Evolutionary conservation across 2,888 invertebrate genomes (phyloP).

Genomic region (Tetragonisca angustula): DNA sequence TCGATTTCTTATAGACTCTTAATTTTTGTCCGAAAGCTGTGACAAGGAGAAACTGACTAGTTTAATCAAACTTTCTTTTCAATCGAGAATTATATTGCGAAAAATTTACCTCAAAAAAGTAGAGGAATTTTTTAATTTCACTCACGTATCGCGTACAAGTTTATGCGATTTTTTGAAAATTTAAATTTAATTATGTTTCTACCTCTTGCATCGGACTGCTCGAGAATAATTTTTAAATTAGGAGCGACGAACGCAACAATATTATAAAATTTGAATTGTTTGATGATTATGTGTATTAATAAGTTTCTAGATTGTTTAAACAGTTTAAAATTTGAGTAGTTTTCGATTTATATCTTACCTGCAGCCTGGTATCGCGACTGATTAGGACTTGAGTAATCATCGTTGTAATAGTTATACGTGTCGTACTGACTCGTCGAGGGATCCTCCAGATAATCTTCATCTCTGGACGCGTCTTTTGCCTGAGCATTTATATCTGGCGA

Average conservation of each 20-base stretch:
- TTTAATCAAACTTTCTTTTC: not conserved
- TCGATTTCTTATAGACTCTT: not conserved
- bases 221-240: not conserved
- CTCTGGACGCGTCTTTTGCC: constrained; percentile 46
- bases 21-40: not conserved
- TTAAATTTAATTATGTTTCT: not conserved
- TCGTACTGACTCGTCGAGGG: constrained; percentile 69
- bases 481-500: constrained; percentile 15
- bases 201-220: not conserved
- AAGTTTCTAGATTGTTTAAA: not conserved
- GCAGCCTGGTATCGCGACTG: constrained; percentile 59
- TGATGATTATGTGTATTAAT: not conserved
- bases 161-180: not conserved
- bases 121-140: not conserved
- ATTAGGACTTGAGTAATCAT: constrained; percentile 78
- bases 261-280: not conserved
- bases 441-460: constrained; percentile 69
- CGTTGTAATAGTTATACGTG: constrained; percentile 75
- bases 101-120: not conserved
- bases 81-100: not conserved
- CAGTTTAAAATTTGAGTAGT: not conserved
- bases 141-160: not conserved
- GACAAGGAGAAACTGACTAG: not conserved
- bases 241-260: not conserved
- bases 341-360: constrained; percentile 49